Evolutionary conservation across 2,113 vertebrate species (phyloP).

Genomic region (Limanda limanda): DNA sequence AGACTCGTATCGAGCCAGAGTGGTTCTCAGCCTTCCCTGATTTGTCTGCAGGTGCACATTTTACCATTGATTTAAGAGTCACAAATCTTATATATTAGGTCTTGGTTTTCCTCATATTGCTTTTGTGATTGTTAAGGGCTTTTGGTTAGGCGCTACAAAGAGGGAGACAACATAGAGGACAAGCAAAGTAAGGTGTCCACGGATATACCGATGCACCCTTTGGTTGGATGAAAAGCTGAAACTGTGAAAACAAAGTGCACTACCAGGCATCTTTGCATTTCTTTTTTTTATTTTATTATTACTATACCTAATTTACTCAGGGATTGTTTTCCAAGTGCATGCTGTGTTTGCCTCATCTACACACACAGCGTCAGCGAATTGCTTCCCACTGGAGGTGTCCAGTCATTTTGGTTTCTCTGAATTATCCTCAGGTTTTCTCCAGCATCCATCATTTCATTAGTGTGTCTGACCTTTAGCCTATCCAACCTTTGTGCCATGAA

Average conservation of each 20-base stretch:
- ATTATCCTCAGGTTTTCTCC: slow-evolving; percentile 12
- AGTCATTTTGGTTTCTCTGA: background rate
- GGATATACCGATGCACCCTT: background rate
- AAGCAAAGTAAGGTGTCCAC: slow-evolving; percentile 8
- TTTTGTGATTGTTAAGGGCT: slow-evolving; percentile 49
- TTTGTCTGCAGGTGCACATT: slow-evolving; percentile 54
- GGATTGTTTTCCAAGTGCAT: background rate
- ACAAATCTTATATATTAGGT: slow-evolving; percentile 45
- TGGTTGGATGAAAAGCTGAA: background rate
- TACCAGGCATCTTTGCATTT: background rate
- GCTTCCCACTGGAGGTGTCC: background rate
- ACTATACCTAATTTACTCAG: background rate
- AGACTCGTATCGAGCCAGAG: slow-evolving; percentile 41
- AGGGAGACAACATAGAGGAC: slow-evolving; percentile 13
- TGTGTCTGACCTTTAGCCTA: slow-evolving; percentile 26
- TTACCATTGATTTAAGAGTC: slow-evolving; percentile 41
- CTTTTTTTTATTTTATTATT: background rate
- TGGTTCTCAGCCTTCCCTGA: slow-evolving; percentile 33
- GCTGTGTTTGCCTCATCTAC: slow-evolving; percentile 2
- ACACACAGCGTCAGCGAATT: background rate
- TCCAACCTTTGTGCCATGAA: slow-evolving; percentile 24
- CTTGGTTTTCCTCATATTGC: slow-evolving; percentile 41
- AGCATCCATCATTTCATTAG: slow-evolving; percentile 31
- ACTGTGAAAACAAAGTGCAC: background rate
- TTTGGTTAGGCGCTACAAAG: slow-evolving; percentile 33